phyloP scores from a whole-genome alignment of 1,140 invertebrate genomes.

The Diachasma alloeum region DNA sequence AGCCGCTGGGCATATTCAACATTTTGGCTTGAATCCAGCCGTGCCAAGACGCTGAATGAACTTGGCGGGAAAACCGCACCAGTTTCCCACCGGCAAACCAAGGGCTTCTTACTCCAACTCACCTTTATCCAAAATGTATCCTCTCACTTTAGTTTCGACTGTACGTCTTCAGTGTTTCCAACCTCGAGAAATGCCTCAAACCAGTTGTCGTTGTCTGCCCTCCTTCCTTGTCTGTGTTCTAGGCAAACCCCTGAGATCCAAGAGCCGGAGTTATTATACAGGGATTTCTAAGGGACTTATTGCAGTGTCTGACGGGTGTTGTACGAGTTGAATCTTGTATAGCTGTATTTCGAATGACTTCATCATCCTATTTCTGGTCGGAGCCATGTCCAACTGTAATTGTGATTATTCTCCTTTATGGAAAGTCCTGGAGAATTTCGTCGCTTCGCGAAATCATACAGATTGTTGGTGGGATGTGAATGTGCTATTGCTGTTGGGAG shows the following conservation, averaged over 20 bases:
- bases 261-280: not conserved
- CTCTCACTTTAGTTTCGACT: not conserved
- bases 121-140: conserved; percentile 36
- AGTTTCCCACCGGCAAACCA: not conserved
- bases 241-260: not conserved
- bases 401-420: not conserved
- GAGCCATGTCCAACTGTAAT: not conserved
- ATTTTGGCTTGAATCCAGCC: conserved; percentile 59
- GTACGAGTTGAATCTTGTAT: not conserved
- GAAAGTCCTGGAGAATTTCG: not conserved
- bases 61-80: conserved; percentile 57
- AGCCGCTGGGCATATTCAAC: conserved; percentile 45
- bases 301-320: conserved; percentile 18
- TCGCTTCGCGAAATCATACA: too few relatives aligned
- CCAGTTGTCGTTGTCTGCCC: not conserved
- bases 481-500: too few relatives aligned
- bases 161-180: not conserved
- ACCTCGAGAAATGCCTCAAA: conserved; percentile 4
- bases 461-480: too few relatives aligned
- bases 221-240: not conserved
- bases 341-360: not conserved
- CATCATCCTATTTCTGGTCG: not conserved
- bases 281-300: conserved; percentile 24
- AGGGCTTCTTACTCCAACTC: conserved; percentile 15
- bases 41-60: conserved; percentile 56